Base-by-base conservation (phyloP, 2,113 vertebrate genomes). In the Toxotes chatareus region DNA sequence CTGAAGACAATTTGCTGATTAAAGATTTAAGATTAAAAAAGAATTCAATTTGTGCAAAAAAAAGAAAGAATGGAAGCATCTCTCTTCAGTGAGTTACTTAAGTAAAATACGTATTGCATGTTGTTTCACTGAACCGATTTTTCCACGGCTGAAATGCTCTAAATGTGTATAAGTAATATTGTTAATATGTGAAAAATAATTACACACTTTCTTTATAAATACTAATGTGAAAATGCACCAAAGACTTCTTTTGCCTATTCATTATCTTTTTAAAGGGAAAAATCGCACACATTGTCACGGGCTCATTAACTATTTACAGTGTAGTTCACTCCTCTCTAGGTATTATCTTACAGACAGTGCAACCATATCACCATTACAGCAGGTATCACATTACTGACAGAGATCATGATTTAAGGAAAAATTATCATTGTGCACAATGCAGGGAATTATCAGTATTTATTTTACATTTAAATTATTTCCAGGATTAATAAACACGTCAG, bases 261-360 rank as follows among this genome's bases (percentile, higher is more conserved):
- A 56, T 84, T 73, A 80, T 64, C 38, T 17, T 81, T 91, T 86
- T 66, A 87, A 88, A 80, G 61, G 49, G 62, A 70, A 68, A 77
- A 90, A 89, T 76, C 0, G 36, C 62, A 79, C 82, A 57, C 80
- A 87, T 88, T 89, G 88, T 88, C 84, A 75, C 79, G 19, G 83
- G 64, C 73, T 90, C 85, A 93, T 94, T 93, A 93, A 94, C 83
- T 93, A 93, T 94, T 93, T 90, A 94, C 84, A 89, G 57, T 73
- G 73, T 67, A 68, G 84, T 90, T 89, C 70, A 56, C 80, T 92
- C 83, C 79, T 89, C 82, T 88, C 80, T 46, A 6, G 77, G 90
- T 94, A 63, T 93, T 89, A 85, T 85, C 87, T 94, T 92, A 88
- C 93, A 90, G 86, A 82, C 88, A 80, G 83, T 83, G 84, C 74